Base-by-base conservation (phyloP, 2,797 vertebrate species). In the Notamacropus eugenii region DNA sequence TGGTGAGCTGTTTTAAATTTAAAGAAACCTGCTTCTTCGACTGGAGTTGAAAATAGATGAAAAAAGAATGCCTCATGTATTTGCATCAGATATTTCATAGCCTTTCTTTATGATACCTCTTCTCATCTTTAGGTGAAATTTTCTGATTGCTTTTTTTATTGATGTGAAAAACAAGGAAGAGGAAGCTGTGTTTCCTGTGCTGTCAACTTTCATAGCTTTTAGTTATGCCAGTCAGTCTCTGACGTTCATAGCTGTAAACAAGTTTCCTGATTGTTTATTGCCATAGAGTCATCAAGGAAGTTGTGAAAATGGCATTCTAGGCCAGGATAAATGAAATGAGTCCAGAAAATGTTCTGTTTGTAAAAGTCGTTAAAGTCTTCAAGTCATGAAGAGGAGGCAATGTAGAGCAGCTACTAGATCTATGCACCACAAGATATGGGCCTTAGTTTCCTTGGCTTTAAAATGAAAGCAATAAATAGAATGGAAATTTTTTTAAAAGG, bases 91-190 rank as follows among this genome's bases (percentile, higher is more conserved):
- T 11, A 8, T 3, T 95, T 28, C 54, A 91, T 93, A 29, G 40
- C 97, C 92, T 95, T 97, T 92, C 50, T 95, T 96, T 96, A 92
- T 90, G 67, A 46, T 54, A 92, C 93, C 40, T 94, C 57, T 96
- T 94, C 82, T 95, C 93, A 96, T 97, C 93, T 96, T 96, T 82
- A 96, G 87, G 90, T 97, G 91, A 96, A 97, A 97, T 96, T 1
- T n/a, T 95, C 50, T 95, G 31, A 96, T 96, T 95, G 6, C 31
- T 95, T 95, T 94, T 96, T 96, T 97, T 93, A 95, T 93, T 94
- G 67, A 74, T 95, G 90, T 97, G 92, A 95, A 96, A 98, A 97
- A 96, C 67, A 95, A 54, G 90, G 58, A 94, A 96, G 92, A 96
- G 24, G 67, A 55, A 92, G 67, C 74, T n/a, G 58, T 9, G 34